Evolutionary conservation across 2,888 invertebrate genomes (phyloP).

Genomic region (Tuta absoluta): DNA sequence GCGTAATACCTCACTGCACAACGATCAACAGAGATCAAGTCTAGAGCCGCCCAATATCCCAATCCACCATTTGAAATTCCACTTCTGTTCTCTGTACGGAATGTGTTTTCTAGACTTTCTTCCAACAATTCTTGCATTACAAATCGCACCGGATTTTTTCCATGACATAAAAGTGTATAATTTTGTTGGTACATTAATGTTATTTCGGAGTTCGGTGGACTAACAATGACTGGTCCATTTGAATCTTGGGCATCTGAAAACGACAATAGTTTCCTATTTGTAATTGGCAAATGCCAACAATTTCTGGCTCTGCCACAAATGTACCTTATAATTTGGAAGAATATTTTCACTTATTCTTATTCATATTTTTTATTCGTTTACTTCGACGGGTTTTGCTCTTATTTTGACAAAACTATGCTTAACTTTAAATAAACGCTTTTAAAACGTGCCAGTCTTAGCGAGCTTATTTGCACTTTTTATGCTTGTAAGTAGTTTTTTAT

Average conservation of each 20-base stretch:
- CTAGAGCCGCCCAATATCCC: slow-evolving; percentile 69
- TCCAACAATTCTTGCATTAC: slow-evolving; percentile 65
- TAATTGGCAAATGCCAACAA: not conserved
- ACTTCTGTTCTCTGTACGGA: slow-evolving; percentile 42
- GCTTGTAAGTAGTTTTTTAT: too few relatives aligned
- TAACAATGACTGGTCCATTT: slow-evolving; percentile 59
- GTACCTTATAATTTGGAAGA: too few relatives aligned
- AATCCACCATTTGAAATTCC: slow-evolving; percentile 46
- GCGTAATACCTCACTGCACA: slow-evolving; percentile 80
- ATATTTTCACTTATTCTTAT: too few relatives aligned
- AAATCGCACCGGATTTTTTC: slow-evolving; percentile 54
- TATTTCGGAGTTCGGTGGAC: slow-evolving; percentile 58
- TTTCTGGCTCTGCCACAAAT: not conserved
- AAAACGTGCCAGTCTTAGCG: too few relatives aligned
- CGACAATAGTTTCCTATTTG: slow-evolving; percentile 13
- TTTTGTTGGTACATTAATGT: slow-evolving; percentile 67
- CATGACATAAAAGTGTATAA: slow-evolving; percentile 63
- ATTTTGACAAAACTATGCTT: too few relatives aligned
- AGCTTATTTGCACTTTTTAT: too few relatives aligned
- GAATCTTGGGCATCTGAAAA: slow-evolving; percentile 66
- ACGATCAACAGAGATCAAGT: slow-evolving; percentile 67
- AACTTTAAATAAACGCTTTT: too few relatives aligned
- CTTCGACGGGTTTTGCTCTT: too few relatives aligned
- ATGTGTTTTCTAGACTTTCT: slow-evolving; percentile 40
- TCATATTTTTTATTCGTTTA: too few relatives aligned